These are phyloP conservation scores for Alethe castanea DNA, from an alignment of 2,113 vertebrate genomes.

Conservation along the genomic window DNA sequence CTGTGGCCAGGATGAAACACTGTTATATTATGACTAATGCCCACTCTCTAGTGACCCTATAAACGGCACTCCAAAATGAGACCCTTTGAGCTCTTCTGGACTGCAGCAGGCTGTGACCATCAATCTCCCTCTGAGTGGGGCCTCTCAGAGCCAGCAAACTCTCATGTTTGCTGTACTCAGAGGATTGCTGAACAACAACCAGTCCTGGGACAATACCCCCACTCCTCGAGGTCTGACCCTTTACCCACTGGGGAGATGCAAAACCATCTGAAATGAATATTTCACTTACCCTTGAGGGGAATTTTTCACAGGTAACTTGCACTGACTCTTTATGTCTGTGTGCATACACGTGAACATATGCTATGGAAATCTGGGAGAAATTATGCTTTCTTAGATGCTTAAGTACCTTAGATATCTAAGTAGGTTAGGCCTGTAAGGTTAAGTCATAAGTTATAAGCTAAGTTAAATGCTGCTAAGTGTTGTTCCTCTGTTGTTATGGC, in stretches of 20 bases:
- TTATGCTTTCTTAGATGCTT: background rate
- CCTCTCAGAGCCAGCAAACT: background rate
- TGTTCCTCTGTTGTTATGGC: background rate
- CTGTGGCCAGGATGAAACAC: background rate
- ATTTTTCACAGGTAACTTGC: background rate
- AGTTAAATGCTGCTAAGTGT: background rate
- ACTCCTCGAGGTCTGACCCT: background rate
- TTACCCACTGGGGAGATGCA: background rate
- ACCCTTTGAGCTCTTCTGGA: background rate
- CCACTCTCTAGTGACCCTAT: background rate
- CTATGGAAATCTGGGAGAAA: background rate
- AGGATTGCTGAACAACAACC: background rate
- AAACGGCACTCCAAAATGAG: background rate
- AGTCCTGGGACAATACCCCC: background rate
- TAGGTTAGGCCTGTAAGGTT: background rate
- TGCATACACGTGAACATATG: background rate
- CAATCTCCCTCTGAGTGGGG: background rate
- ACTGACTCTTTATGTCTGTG: background rate
- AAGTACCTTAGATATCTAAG: background rate
- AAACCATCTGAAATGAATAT: background rate
- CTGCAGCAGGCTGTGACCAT: background rate
- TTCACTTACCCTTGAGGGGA: background rate
- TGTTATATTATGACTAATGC: background rate
- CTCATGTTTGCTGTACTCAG: background rate
- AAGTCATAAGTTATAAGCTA: background rate